Evolutionary conservation across 2,797 vertebrate species (phyloP), one percentile per base, ranked within the genome.

Genomic region (Lepus oiostolus): DNA sequence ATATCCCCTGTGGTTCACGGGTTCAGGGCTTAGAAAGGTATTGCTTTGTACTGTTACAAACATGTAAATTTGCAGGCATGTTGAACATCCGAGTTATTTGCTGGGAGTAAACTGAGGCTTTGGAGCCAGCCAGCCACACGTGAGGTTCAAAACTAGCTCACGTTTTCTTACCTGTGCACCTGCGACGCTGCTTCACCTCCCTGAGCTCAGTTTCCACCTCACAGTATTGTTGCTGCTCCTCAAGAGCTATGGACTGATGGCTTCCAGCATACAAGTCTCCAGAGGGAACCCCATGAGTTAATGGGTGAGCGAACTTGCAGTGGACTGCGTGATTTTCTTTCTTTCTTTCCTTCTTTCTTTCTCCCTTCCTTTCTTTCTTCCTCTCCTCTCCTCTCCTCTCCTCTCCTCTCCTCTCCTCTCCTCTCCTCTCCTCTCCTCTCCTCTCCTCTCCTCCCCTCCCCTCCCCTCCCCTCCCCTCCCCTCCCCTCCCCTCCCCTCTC

Each of bases 1-100:
- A 38, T 7, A 52, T 71, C 8, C 22, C 88, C 50, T 91, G n/a
- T 96, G 85, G 63, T n/a, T 95, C 32, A 28, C 12, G 14, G 81
- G 28, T 26, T 22, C 35, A 76, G 76, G 54, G 50, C n/a, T 60
- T 86, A 58, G 83, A 80, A 71, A 32, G 2, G 7, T 11, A 54
- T 4, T 81, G 76, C 32, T 72, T 93, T 96, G 81, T 60, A 22
- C 38, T 62, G 12, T 50, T 62, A 32, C 4, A 50, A 42, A 85
- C 38, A 54, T 5, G 83, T 75, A 47, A 77, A 30, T 11, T 67
- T 47, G 67, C 71, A 83, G 65, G 28, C 76, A 89, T 77, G 17
- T 88, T 89, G n/a, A 92, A 77, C 65, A 14, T 1, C 8, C 14
- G 16, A 24, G 42, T 83, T 63, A 47, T 3, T 42, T 90, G 60